Evolutionary conservation across 2,113 vertebrate species (phyloP).

Genomic region (Coracopsis vasa): DNA sequence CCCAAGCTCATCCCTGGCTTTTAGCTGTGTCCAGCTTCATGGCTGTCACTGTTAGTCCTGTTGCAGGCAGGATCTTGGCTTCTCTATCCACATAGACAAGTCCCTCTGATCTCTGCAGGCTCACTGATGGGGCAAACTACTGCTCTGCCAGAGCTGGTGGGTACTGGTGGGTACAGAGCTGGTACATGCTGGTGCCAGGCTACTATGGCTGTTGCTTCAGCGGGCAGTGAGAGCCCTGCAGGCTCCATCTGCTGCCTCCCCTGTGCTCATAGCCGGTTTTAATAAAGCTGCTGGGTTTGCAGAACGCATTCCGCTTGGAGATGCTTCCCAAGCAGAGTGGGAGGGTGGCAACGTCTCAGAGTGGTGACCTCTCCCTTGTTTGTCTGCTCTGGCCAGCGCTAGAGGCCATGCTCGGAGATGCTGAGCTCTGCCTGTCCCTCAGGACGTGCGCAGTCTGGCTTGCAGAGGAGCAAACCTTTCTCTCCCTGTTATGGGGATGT

Average conservation of each 20-base stretch:
- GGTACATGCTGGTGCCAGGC: neutral
- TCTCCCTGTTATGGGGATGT: rapidly evolving
- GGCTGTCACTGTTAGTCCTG: neutral
- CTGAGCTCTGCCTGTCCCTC: neutral
- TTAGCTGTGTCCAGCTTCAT: neutral
- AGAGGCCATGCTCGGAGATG: neutral
- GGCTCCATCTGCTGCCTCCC: neutral
- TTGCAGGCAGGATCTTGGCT: neutral
- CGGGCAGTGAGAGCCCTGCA: neutral
- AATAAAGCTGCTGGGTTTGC: slow-evolving; percentile 38
- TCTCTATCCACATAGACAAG: no score
- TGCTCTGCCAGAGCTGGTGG: rapidly evolving
- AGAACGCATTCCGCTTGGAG: slow-evolving; percentile 20
- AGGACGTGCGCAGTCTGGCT: neutral
- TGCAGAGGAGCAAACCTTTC: neutral
- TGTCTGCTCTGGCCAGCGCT: neutral
- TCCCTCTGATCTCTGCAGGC: neutral
- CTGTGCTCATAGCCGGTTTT: neutral
- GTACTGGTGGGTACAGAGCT: no score
- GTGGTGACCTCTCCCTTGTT: slow-evolving; percentile 25
- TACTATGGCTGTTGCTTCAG: neutral
- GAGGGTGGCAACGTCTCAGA: slow-evolving; percentile 8
- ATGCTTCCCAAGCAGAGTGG: neutral
- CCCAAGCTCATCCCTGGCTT: neutral
- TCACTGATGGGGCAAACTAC: neutral